Base-by-base conservation (phyloP, 2,888 invertebrate species). In the Ophraella communa region DNA sequence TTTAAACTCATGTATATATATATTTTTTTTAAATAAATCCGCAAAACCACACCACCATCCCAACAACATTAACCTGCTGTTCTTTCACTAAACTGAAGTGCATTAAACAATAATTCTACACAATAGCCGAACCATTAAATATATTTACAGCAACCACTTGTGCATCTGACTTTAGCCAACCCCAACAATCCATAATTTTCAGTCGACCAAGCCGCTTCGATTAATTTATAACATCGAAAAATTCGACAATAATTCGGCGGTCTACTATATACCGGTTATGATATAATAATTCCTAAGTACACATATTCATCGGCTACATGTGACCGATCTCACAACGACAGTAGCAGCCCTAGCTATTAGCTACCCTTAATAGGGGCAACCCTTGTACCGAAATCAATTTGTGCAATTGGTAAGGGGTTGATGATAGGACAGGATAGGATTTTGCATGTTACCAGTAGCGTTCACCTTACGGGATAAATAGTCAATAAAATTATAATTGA, bases 131-230 rank as follows among this genome's bases (percentile, higher is more conserved):
- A 72, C 77, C 79, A 81, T 80, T 79, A 80, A 80, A 78, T 77
- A 77, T 77, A 80, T 80, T 81, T 79, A 80, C 78, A 76, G 74
- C 74, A 75, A 77, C 78, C 82, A 82, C 82, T 82, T 82, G 80
- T 78, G 77, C 81, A 81, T 80, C 80, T 81, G 82, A 81, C 81
- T 81, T 79, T 67, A 75, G 74, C 73, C 77, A 79, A 79, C 79
- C 79, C 72, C 66, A 72, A 66, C 66, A 68, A 68, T 67, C 61
- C 67, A 66, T 67, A 68, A 65, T 60, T 67, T 61, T 23, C 64
- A 63, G 49, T 39, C 18, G 65, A 11, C 64, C 71, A 70, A 68
- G 65, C 63, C 67, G 51, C n/a, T 35, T 35, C 1, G 3, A 11
- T 4, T 1, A 21, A 24, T 35, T 18, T 11, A 27, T 4, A 20